Percentiles rank a stretch among this genome's conserved stretches.
Evolutionary conservation across 2,113 vertebrate species (phyloP).

Genomic region (Eulemur rufifrons): DNA sequence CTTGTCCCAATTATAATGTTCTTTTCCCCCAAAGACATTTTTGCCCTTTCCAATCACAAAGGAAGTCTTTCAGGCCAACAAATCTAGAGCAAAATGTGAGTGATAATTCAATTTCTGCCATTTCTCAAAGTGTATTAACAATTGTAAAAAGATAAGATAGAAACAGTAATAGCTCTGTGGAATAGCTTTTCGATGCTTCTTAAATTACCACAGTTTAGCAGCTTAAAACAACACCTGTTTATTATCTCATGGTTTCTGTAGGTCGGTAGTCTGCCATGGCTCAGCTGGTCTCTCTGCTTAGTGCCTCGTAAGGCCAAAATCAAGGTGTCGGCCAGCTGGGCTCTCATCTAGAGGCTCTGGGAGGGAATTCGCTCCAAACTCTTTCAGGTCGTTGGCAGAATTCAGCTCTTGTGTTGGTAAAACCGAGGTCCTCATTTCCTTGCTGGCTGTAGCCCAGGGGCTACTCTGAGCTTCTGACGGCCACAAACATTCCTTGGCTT

Average conservation of each 20-base stretch:
- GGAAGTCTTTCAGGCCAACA: background rate
- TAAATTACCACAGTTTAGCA: background rate
- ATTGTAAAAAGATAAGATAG: background rate
- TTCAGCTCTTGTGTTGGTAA: background rate
- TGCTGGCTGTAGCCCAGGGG: background rate
- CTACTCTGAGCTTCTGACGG: background rate
- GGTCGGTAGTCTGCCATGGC: background rate
- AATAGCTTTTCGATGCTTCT: constrained; percentile 16
- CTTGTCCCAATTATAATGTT: background rate
- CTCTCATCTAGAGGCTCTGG: background rate
- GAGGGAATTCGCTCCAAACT: background rate
- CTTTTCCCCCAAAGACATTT: background rate
- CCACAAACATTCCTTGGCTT: background rate
- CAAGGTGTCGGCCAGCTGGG: constrained; percentile 35
- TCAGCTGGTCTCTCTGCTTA: constrained; percentile 39
- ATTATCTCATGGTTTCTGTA: background rate
- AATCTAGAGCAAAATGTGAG: constrained; percentile 12
- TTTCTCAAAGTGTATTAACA: constrained; percentile 14
- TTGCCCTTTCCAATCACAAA: background rate
- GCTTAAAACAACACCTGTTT: constrained; percentile 18
- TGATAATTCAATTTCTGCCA: constrained; percentile 1
- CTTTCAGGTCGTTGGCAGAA: background rate
- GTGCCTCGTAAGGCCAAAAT: background rate
- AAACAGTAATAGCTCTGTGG: background rate
- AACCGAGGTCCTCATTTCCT: background rate